phyloP scores from a whole-genome alignment of 2,888 invertebrate species.

The Xylophagus ater region DNA sequence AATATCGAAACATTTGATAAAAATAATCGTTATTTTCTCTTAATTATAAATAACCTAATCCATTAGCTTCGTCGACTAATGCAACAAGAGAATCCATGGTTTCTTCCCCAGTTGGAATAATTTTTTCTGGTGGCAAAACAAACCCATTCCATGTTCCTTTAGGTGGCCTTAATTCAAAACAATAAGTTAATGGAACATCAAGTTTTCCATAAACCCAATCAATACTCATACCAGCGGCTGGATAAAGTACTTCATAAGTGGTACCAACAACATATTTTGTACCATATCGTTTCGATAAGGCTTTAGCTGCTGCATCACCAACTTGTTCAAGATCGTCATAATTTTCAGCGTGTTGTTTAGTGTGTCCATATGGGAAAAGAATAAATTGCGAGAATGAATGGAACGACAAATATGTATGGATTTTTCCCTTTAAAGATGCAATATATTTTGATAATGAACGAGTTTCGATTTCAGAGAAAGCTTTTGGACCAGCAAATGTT shows the following conservation, averaged over 20 bases:
- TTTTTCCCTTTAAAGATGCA: slow-evolving; percentile 34
- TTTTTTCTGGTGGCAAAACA: slow-evolving; percentile 51
- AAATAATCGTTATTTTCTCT: not conserved
- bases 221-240: slow-evolving; percentile 52
- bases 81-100: slow-evolving; percentile 46
- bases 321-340: slow-evolving; percentile 42
- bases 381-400: slow-evolving; percentile 60
- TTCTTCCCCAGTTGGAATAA: slow-evolving; percentile 53
- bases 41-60: slow-evolving; percentile 20
- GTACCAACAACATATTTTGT: slow-evolving; percentile 52
- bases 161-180: slow-evolving; percentile 46
- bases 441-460: slow-evolving; percentile 43
- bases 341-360: slow-evolving; percentile 43
- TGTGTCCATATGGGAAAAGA: slow-evolving; percentile 58
- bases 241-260: slow-evolving; percentile 44
- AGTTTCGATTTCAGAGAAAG: slow-evolving; percentile 56
- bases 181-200: slow-evolving; percentile 54
- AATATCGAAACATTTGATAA: not conserved
- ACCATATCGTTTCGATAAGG: slow-evolving; percentile 44
- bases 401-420: slow-evolving; percentile 53
- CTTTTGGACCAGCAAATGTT: slow-evolving; percentile 46
- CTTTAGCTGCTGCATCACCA: slow-evolving; percentile 27
- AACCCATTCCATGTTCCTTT: slow-evolving; percentile 49
- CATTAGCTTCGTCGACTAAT: slow-evolving; percentile 29
- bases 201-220: slow-evolving; percentile 67